A percentile compares a stretch with the other conserved stretches of the same genome.
Conservation (phyloP, 2,797 vertebrate species). For the Glossophaga mutica region DNA sequence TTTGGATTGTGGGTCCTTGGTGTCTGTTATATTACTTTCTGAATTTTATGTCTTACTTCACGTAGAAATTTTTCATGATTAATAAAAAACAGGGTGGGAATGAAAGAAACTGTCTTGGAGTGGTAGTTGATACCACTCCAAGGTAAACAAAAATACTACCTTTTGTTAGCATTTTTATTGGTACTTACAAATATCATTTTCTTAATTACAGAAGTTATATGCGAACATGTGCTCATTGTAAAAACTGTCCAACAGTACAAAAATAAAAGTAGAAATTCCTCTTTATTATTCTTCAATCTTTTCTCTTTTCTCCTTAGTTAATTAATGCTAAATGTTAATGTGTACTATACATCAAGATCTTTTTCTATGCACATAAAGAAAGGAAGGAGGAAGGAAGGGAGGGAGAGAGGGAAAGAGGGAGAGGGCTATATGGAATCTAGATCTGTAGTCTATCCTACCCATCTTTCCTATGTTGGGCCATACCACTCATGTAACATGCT, state of each 20-base stretch:
- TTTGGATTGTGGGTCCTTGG: constrained; percentile 30
- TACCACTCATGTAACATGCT: not conserved
- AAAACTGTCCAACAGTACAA: not conserved
- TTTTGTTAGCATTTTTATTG: constrained; percentile 29
- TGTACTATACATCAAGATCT: not conserved
- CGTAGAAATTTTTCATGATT: not conserved
- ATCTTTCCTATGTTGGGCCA: not conserved
- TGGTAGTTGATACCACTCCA: not conserved
- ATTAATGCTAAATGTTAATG: not conserved
- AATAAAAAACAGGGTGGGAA: constrained; percentile 27
- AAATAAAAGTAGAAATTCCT: not conserved
- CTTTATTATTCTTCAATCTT: not conserved
- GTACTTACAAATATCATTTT: not conserved
- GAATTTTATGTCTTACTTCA: not conserved
- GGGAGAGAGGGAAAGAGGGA: not conserved
- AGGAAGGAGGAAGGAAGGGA: not conserved
- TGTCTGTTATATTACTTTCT: constrained; percentile 58
- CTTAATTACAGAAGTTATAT: not conserved
- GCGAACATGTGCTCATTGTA: not conserved
- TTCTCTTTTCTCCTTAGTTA: not conserved
- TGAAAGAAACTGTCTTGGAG: not conserved
- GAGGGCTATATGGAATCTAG: not conserved
- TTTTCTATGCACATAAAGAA: not conserved
- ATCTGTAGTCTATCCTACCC: not conserved
- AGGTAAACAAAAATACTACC: too few species aligned